Percentiles rank a stretch among this genome's conserved stretches.
These are phyloP conservation scores for Plecotus auritus DNA, from an alignment of 2,113 vertebrate genomes.

Conservation along the genomic window DNA sequence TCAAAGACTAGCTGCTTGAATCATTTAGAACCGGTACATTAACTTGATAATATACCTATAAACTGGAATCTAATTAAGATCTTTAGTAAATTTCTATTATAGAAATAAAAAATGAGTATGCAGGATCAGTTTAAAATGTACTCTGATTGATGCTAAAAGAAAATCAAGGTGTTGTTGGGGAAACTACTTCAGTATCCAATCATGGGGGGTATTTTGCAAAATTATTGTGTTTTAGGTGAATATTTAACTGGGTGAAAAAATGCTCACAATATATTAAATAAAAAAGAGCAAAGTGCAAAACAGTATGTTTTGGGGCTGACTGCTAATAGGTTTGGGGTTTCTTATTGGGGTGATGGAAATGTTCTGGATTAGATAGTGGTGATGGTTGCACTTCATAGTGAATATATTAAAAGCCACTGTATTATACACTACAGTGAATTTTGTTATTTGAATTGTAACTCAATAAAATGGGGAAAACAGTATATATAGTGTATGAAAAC, in stretches of 20 bases:
- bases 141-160: background rate
- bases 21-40: background rate
- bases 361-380: background rate
- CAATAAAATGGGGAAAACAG: background rate
- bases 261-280: background rate
- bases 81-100: background rate
- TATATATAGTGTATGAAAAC: background rate
- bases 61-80: background rate
- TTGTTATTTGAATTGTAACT: background rate
- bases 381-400: background rate
- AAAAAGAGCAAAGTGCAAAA: slow-evolving; percentile 5
- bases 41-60: background rate
- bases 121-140: background rate
- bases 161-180: background rate
- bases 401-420: background rate
- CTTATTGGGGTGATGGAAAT: background rate
- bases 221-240: background rate
- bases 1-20: background rate
- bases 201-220: background rate
- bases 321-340: background rate
- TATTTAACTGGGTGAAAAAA: background rate
- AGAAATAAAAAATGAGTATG: background rate
- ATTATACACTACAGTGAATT: background rate
- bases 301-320: background rate
- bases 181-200: background rate